These are phyloP conservation scores for Lepidurus apus DNA, from an alignment of 1,140 invertebrate species.

Conservation along the genomic window DNA sequence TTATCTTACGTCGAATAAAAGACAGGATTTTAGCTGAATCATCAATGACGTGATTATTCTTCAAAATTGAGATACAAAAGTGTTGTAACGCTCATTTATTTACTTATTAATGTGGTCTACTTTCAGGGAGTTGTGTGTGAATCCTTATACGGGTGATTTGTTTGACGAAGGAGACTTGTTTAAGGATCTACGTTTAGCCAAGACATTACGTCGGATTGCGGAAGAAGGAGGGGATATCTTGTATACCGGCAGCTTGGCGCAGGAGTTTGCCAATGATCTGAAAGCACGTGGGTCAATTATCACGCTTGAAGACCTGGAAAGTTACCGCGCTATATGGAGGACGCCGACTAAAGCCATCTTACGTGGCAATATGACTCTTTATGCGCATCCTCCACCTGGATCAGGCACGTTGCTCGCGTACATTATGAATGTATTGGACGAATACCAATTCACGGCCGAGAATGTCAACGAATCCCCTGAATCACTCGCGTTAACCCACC, in stretches of 20 bases:
- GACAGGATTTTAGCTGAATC: constrained; percentile 55
- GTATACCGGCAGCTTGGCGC: constrained; percentile 45
- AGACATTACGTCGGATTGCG: constrained; percentile 44
- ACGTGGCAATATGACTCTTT: constrained; percentile 57
- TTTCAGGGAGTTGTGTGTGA: constrained; percentile 34
- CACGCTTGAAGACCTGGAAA: constrained; percentile 40
- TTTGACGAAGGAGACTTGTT: constrained; percentile 44
- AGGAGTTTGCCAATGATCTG: constrained; percentile 43
- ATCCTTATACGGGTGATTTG: constrained; percentile 39
- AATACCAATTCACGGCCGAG: constrained; percentile 46
- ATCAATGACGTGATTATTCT: constrained; percentile 52
- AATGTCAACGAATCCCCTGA: neutral
- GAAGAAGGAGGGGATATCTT: constrained; percentile 42
- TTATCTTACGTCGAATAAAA: constrained; percentile 50
- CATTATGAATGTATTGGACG: constrained; percentile 74
- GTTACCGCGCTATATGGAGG: constrained; percentile 39
- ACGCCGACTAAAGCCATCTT: constrained; percentile 56
- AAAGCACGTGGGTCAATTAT: constrained; percentile 42
- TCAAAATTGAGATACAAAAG: neutral
- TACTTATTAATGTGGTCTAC: neutral
- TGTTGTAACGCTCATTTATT: neutral
- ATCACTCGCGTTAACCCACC: constrained; percentile 59
- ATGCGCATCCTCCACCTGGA: constrained; percentile 68
- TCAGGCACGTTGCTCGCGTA: constrained; percentile 72
- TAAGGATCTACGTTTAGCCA: constrained; percentile 42